Evolutionary conservation across 64 coral and sea anemone genomes (phyloP).

Genomic region (Actinia tenebrosa): DNA sequence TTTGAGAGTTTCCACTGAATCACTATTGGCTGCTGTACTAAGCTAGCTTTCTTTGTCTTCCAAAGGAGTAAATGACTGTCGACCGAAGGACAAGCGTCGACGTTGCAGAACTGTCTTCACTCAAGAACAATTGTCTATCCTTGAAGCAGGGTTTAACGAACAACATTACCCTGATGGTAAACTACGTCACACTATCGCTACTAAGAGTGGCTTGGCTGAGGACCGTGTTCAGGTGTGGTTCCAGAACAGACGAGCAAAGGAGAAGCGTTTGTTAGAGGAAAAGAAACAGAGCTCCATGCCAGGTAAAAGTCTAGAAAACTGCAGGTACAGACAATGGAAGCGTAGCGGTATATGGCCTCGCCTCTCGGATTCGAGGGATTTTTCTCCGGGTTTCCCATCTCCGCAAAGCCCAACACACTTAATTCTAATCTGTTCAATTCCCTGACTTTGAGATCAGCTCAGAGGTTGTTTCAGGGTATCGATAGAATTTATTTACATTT

Average conservation of each 20-base stretch:
- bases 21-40: not conserved
- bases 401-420: too few relatives aligned
- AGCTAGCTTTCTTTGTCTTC: not conserved
- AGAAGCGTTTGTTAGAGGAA: conserved; percentile 73
- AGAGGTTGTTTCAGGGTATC: too few relatives aligned
- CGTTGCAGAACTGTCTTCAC: conserved; percentile 84
- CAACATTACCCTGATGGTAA: conserved; percentile 74
- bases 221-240: conserved; percentile 94
- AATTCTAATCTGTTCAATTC: too few relatives aligned
- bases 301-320: not conserved
- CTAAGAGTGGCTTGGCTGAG: conserved; percentile 64
- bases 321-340: too few relatives aligned
- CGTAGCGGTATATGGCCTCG: too few relatives aligned
- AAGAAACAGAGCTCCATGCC: conserved; percentile 28
- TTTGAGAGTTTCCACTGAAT: too few relatives aligned
- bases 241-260: conserved; percentile 88
- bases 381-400: too few relatives aligned
- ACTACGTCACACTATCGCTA: conserved; percentile 64
- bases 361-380: too few relatives aligned
- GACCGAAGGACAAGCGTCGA: conserved; percentile 75
- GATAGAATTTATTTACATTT: too few relatives aligned
- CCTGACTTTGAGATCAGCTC: too few relatives aligned
- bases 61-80: conserved; percentile 28
- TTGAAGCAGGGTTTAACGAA: conserved; percentile 64
- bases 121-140: conserved; percentile 55